These are phyloP conservation scores for Nansenia antarctica DNA, from an alignment of 2,113 vertebrate genomes.

Conservation along the genomic window DNA sequence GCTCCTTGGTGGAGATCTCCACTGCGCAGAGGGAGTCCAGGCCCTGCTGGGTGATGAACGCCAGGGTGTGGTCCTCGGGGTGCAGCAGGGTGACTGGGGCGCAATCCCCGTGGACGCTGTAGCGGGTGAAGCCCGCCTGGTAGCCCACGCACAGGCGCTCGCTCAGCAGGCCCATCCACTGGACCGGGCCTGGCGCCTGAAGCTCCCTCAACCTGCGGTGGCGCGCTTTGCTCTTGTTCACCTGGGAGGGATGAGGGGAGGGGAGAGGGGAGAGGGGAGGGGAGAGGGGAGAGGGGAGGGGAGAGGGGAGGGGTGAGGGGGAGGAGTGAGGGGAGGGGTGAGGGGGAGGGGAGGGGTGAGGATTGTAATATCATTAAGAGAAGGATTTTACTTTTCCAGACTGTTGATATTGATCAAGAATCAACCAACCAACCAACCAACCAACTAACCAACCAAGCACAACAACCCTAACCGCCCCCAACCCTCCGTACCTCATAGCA, in stretches of 20 bases:
- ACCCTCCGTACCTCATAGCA: slow-evolving; percentile 84
- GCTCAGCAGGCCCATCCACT: slow-evolving; percentile 95
- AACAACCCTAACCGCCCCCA: background rate
- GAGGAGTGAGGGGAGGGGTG: too few species aligned
- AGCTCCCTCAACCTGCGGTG: slow-evolving; percentile 93
- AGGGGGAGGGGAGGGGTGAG: background rate
- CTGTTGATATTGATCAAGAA: too few species aligned
- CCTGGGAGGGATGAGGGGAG: slow-evolving; percentile 22
- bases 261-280: background rate
- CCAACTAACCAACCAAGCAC: background rate
- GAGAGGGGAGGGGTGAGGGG: background rate
- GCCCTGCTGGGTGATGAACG: slow-evolving; percentile 89
- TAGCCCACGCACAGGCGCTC: slow-evolving; percentile 93
- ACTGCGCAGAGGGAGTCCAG: slow-evolving; percentile 94
- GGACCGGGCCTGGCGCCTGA: slow-evolving; percentile 87
- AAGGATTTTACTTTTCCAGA: too few species aligned
- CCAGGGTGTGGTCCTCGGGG: slow-evolving; percentile 90
- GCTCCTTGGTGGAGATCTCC: slow-evolving; percentile 95
- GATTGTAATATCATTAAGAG: too few species aligned
- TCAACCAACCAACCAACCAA: too few species aligned
- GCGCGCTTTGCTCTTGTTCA: slow-evolving; percentile 90
- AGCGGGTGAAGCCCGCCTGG: slow-evolving; percentile 91
- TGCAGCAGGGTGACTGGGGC: slow-evolving; percentile 87
- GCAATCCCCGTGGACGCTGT: slow-evolving; percentile 85
- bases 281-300: background rate